Evolutionary conservation across 2,797 vertebrate species (phyloP).

Genomic region (Hypotaenidia okinawae): DNA sequence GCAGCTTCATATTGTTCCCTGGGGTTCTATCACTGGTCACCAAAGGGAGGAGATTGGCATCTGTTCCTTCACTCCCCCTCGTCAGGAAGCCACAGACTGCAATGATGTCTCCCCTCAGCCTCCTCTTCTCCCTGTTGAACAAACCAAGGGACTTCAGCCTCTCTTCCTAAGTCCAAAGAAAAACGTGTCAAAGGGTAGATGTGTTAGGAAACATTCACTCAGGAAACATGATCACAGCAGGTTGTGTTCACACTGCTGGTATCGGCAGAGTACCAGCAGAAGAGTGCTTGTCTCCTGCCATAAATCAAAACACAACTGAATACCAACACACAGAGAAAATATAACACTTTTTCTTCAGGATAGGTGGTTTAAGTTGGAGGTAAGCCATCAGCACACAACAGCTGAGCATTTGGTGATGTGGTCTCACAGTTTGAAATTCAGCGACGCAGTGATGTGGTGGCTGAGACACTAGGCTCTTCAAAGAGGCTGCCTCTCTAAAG

Average conservation of each 20-base stretch:
- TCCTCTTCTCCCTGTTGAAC: too few relatives aligned
- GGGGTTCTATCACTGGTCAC: too few relatives aligned
- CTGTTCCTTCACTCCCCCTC: too few relatives aligned
- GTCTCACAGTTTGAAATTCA: background rate
- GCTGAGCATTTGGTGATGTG: rapidly evolving
- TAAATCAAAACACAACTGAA: background rate
- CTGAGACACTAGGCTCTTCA: background rate
- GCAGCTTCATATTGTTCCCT: too few relatives aligned
- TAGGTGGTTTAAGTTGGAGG: background rate
- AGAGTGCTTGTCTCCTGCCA: rapidly evolving
- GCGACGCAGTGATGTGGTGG: too few relatives aligned
- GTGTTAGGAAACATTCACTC: rapidly evolving
- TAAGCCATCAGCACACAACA: rapidly evolving
- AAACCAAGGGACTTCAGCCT: too few relatives aligned
- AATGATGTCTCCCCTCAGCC: too few relatives aligned
- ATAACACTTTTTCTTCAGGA: background rate
- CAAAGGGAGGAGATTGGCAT: too few relatives aligned
- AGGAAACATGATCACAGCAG: rapidly evolving
- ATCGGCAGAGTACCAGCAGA: too few relatives aligned
- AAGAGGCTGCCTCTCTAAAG: background rate
- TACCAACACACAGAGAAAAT: rapidly evolving
- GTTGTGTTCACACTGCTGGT: rapidly evolving
- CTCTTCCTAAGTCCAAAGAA: background rate
- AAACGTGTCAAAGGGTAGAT: rapidly evolving
- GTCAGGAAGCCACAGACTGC: too few relatives aligned